A percentile compares a stretch with the other conserved stretches of the same genome.
These are phyloP conservation scores for human (Homo sapiens) DNA, from an alignment of 2,113 vertebrate genomes.

Conservation along the genomic window GRCh38 chr1:179644501-179645000, in stretches of 20 bases:
- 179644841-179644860: not conserved
- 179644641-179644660: not conserved
- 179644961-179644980: not conserved
- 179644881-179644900: not conserved
- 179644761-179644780: not conserved
- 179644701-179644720: not conserved
- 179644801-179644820: not conserved
- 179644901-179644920: not conserved
- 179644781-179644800: not conserved
- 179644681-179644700: not conserved
- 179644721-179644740: not conserved
- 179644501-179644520: not conserved
- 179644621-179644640: not conserved
- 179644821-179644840: not conserved
- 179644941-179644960: not conserved
- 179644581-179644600: not conserved
- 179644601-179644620: not conserved
- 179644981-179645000: not conserved
- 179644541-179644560: not conserved
- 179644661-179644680: not conserved
- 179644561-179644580: not conserved
- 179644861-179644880: not conserved
- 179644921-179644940: not conserved
- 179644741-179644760: not conserved
- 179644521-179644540: not conserved